Percentiles rank a stretch among this genome's conserved stretches.
Conservation (phyloP, 1,140 invertebrate genomes). For the Aradophagus sp. region DNA sequence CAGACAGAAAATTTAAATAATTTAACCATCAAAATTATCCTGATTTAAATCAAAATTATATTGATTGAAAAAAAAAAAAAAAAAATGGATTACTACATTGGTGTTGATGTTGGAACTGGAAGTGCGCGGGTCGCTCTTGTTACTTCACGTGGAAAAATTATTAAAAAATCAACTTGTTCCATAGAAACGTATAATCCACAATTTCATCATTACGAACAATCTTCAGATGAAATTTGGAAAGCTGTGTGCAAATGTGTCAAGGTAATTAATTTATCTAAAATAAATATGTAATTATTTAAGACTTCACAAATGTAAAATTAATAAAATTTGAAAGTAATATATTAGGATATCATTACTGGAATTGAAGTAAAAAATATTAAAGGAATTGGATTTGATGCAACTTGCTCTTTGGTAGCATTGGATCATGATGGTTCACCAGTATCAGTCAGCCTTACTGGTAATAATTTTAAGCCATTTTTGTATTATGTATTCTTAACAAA, state of each 20-base stretch:
- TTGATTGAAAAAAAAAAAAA: too few relatives aligned
- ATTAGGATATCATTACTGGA: slow-evolving; percentile 79
- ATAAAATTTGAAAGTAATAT: too few relatives aligned
- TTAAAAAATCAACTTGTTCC: slow-evolving; percentile 78
- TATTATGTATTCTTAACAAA: too few relatives aligned
- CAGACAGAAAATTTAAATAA: too few relatives aligned
- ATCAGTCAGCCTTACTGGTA: slow-evolving; percentile 83
- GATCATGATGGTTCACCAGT: slow-evolving; percentile 82
- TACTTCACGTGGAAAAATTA: slow-evolving; percentile 79
- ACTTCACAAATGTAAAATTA: too few relatives aligned
- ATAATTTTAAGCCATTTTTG: slow-evolving; percentile 6
- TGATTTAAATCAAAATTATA: too few relatives aligned
- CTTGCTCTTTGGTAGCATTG: slow-evolving; percentile 92
- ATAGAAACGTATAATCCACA: slow-evolving; percentile 87
- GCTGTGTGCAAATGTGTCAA: slow-evolving; percentile 81
- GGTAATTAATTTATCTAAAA: slow-evolving; percentile 76
- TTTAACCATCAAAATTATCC: too few relatives aligned
- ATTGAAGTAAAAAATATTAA: slow-evolving; percentile 78
- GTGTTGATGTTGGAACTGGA: slow-evolving; percentile 95
- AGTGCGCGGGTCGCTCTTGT: slow-evolving; percentile 91
- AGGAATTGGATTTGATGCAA: slow-evolving; percentile 96
- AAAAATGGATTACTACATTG: slow-evolving; percentile 82
- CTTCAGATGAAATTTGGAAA: slow-evolving; percentile 92
- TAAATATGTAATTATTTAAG: slow-evolving; percentile 17
- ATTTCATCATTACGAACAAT: slow-evolving; percentile 91